Base-by-base conservation (phyloP, 2,888 invertebrate species). In the Apeira syringaria region DNA sequence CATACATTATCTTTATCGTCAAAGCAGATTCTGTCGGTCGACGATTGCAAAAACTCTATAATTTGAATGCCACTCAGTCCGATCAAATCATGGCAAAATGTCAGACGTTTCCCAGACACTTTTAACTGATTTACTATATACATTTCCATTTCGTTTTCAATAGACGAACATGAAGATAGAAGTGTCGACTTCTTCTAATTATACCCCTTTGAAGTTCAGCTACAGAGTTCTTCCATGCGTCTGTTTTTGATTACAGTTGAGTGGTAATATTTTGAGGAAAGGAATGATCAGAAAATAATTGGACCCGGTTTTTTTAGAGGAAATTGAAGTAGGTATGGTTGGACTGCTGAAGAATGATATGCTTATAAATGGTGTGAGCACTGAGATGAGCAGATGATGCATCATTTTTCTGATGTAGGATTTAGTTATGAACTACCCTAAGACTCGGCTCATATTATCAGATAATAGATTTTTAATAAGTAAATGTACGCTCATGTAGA, bases 41-140 rank as follows among this genome's bases (percentile, higher is more conserved):
- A 25, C 25, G 9, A 10, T 12, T 28, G 4, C 9, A 27, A 34
- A 10, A 28, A 13, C 11, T 11, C 15, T 29, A 24, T 41, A 41
- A 40, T 30, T 20, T 12, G 1, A n/a, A 10, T 8, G 8, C 13
- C 13, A 13, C 20, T 22, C 13, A 27, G 15, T 26, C 12, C 17
- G 17, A 31, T 22, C 45, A 30, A 35, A 29, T 39, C 31, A 15
- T 17, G 7, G 8, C 6, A 11, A n/a, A 17, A 17, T 33, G 17
- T 22, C 34, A 35, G 39, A 46, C 45, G 31, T 17, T 39, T 7
- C 7, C 31, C 31, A 46, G 45, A 46, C 45, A 36, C 35, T 39
- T 26, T 17, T 2, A 20, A 20, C 7, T 30, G 24, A 44, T 29
- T n/a, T 28, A 20, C 20, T 9, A 27, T n/a, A 31, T 39, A 25